A percentile compares a stretch with the other conserved stretches of the same genome.
phyloP scores from a whole-genome alignment of 2,888 invertebrate genomes.

The Neoascia interrupta region DNA sequence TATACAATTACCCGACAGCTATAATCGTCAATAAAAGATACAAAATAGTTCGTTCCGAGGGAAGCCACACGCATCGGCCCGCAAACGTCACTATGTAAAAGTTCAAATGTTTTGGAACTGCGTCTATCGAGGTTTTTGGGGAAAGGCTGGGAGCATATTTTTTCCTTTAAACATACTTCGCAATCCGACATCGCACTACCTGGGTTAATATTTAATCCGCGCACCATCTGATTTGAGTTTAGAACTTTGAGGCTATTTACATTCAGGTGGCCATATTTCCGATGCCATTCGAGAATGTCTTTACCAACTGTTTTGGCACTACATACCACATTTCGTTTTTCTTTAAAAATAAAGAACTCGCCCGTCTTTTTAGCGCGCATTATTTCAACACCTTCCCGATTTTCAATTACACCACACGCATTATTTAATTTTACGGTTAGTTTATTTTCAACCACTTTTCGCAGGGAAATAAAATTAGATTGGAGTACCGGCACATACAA shows the following conservation, averaged over 20 bases:
- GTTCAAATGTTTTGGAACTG: slow-evolving; percentile 4
- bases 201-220: not conserved
- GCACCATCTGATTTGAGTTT: not conserved
- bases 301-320: not conserved
- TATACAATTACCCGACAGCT: slow-evolving; percentile 32
- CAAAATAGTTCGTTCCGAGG: slow-evolving; percentile 61
- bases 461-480: slow-evolving; percentile 33
- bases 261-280: slow-evolving; percentile 36
- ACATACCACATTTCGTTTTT: too few relatives aligned
- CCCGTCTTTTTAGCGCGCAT: not conserved
- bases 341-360: slow-evolving; percentile 2
- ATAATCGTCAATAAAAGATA: slow-evolving; percentile 66
- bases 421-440: not conserved
- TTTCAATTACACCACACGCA: not conserved
- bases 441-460: slow-evolving; percentile 21
- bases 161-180: slow-evolving; percentile 5
- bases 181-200: not conserved
- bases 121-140: not conserved
- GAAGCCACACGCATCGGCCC: slow-evolving; percentile 36
- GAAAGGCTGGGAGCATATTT: slow-evolving; percentile 6
- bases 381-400: not conserved
- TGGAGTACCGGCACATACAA: slow-evolving; percentile 36
- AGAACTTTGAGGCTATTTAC: slow-evolving; percentile 12
- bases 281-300: slow-evolving; percentile 11
- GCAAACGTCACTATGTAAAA: slow-evolving; percentile 57